phyloP scores from a whole-genome alignment of 2,113 vertebrate genomes.

The Psammodynastes pulverulentus region DNA sequence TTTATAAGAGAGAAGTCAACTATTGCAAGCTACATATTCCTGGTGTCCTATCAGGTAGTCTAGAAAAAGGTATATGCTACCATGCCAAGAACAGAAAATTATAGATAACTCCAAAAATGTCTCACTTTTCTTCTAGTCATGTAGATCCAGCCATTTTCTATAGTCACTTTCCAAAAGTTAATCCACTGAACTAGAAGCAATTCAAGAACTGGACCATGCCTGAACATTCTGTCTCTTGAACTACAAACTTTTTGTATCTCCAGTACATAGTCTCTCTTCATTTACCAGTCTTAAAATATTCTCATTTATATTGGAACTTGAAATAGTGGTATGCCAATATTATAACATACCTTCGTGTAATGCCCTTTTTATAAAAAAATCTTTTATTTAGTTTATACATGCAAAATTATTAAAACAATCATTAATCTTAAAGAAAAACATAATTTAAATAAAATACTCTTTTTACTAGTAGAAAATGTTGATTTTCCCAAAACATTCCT shows the following conservation, averaged over 20 bases:
- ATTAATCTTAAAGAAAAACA: neutral
- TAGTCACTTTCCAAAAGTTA: neutral
- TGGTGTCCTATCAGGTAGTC: neutral
- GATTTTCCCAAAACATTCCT: neutral
- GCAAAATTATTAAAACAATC: neutral
- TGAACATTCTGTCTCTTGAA: neutral
- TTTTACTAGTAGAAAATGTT: neutral
- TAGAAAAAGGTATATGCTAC: neutral
- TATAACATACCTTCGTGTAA: neutral
- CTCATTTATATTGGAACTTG: neutral
- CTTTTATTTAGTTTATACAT: neutral
- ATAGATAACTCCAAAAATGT: neutral
- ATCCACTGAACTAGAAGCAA: neutral
- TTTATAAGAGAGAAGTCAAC: neutral
- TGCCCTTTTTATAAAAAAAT: neutral
- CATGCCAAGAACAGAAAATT: neutral
- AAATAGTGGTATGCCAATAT: neutral
- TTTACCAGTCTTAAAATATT: neutral
- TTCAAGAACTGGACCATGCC: neutral
- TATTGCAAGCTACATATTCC: neutral
- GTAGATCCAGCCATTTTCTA: neutral
- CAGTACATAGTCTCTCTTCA: neutral
- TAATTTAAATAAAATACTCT: neutral
- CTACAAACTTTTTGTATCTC: neutral
- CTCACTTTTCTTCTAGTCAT: neutral